A percentile compares a stretch with the other conserved stretches of the same genome.
phyloP scores from a whole-genome alignment of 53 echinoderm and acorn worm genomes.

The Mesocentrotus franciscanus region DNA sequence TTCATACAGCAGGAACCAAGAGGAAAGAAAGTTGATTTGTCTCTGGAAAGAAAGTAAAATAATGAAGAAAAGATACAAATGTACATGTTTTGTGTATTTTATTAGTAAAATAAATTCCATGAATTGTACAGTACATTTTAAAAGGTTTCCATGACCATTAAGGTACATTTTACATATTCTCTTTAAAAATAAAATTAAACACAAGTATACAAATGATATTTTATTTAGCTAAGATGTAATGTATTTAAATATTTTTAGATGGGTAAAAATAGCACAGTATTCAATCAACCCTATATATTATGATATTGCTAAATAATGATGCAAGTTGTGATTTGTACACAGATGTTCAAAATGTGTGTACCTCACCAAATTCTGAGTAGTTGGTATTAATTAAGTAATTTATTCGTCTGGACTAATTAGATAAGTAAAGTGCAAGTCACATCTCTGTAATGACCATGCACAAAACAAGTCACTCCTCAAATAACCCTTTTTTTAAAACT shows the following conservation, averaged over 20 bases:
- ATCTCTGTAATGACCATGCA: constrained; percentile 63
- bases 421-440: constrained; percentile 72
- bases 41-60: too few relatives aligned
- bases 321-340: constrained; percentile 1
- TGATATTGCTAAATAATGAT: background rate
- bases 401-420: constrained; percentile 68
- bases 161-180: too few relatives aligned
- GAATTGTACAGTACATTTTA: too few relatives aligned
- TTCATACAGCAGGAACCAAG: too few relatives aligned
- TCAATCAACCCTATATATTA: background rate
- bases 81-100: too few relatives aligned
- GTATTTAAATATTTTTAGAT: background rate
- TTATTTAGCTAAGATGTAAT: too few relatives aligned
- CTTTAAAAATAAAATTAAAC: too few relatives aligned
- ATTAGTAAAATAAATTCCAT: too few relatives aligned
- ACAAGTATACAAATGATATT: too few relatives aligned
- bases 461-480: constrained; percentile 49
- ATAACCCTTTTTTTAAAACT: background rate
- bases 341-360: constrained; percentile 41
- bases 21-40: too few relatives aligned
- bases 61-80: too few relatives aligned
- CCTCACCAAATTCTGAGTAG: constrained; percentile 42
- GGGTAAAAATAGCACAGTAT: background rate
- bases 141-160: too few relatives aligned
- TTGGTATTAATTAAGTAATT: constrained; percentile 58